A percentile compares a stretch with the other conserved stretches of the same genome.
phyloP scores from a whole-genome alignment of 2,888 invertebrate genomes.

The Drosophila meridiana region DNA sequence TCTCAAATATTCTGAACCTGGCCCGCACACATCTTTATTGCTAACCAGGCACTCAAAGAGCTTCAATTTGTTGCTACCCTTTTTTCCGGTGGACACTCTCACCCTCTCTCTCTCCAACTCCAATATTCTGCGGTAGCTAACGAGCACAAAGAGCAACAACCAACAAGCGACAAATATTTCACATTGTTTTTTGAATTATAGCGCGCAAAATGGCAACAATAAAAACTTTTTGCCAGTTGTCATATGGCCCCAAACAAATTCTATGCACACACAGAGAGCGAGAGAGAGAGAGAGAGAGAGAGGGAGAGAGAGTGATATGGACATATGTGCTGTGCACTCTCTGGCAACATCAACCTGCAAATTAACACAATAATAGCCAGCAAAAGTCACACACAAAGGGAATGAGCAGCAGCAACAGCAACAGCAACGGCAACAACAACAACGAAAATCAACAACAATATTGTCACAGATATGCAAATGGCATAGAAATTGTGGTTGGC shows the following conservation, averaged over 20 bases:
- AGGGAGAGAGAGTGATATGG: not conserved
- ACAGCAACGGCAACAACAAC: slow-evolving; percentile 15
- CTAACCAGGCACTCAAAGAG: not conserved
- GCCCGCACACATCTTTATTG: slow-evolving; percentile 5
- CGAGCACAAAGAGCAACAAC: slow-evolving; percentile 40
- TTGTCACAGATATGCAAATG: slow-evolving; percentile 73
- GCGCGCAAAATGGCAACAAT: slow-evolving; percentile 67
- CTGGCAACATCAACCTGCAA: slow-evolving; percentile 69
- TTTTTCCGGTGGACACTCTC: not conserved
- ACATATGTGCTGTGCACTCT: slow-evolving; percentile 2
- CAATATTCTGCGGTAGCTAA: slow-evolving; percentile 2
- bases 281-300: not conserved
- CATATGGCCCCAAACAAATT: slow-evolving; percentile 56
- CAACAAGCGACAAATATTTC: slow-evolving; percentile 75
- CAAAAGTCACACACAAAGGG: slow-evolving; percentile 56
- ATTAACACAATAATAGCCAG: slow-evolving; percentile 76
- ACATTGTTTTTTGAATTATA: slow-evolving; percentile 72
- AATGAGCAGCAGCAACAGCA: slow-evolving; percentile 30
- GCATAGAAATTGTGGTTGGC: slow-evolving; percentile 64
- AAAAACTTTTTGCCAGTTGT: slow-evolving; percentile 73
- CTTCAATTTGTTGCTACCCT: slow-evolving; percentile 24
- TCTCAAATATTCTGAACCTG: not conserved
- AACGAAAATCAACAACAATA: slow-evolving; percentile 45
- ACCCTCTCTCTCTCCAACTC: not conserved
- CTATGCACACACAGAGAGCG: slow-evolving; percentile 24